Conservation (phyloP, 2,113 vertebrate species). For the Pyxicephalus adspersus region DNA sequence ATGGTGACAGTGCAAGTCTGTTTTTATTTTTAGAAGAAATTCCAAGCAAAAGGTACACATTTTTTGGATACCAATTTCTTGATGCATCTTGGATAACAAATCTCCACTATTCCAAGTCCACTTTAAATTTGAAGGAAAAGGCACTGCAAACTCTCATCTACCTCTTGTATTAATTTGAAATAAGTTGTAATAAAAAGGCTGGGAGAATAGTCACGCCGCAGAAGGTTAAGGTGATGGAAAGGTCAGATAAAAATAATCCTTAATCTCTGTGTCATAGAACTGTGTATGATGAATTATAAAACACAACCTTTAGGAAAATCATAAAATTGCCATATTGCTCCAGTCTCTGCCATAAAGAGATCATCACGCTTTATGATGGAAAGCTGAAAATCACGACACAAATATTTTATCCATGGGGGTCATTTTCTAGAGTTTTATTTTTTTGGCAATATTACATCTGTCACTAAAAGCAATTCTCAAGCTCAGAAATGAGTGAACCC, state of each 20-base stretch:
- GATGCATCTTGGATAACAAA: too few species aligned
- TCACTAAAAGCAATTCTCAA: conserved; percentile 4
- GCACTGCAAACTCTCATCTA: too few species aligned
- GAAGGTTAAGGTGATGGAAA: neutral
- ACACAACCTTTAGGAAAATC: neutral
- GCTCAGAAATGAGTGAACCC: conserved; percentile 3
- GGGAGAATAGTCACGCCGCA: neutral
- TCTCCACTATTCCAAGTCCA: too few species aligned
- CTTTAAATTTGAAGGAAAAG: too few species aligned
- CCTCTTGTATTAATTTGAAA: too few species aligned
- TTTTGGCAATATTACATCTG: neutral
- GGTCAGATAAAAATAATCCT: neutral
- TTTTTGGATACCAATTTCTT: too few species aligned
- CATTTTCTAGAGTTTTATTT: conserved; percentile 11
- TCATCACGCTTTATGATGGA: conserved; percentile 9
- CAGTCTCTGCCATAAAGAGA: neutral
- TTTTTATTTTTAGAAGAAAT: too few species aligned
- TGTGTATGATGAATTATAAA: neutral
- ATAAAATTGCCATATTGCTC: neutral
- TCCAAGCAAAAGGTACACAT: too few species aligned
- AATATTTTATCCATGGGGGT: conserved; percentile 29
- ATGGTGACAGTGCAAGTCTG: too few species aligned
- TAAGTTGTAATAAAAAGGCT: too few species aligned
- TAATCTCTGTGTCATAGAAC: neutral
- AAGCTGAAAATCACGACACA: conserved; percentile 45